phyloP scores from a whole-genome alignment of 2,797 vertebrate species.

The Ciconia nigra region DNA sequence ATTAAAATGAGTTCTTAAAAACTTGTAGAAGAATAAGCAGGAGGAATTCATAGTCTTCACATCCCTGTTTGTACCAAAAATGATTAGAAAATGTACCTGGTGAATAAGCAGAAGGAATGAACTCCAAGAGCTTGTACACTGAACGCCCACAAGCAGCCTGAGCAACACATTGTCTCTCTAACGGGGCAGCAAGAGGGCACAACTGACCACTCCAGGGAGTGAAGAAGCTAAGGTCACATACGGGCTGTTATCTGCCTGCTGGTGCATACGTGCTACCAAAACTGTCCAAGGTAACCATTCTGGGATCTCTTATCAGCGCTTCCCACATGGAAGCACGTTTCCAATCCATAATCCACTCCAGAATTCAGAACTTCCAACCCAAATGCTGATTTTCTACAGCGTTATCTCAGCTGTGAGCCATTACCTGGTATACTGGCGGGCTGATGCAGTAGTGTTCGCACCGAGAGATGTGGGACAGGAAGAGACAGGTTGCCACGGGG shows the following conservation, averaged over 20 bases:
- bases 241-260: not conserved
- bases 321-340: not conserved
- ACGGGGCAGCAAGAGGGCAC: not conserved
- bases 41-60: not conserved
- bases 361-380: slow-evolving; percentile 5
- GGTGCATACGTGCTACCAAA: not conserved
- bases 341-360: not conserved
- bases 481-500: slow-evolving; percentile 72
- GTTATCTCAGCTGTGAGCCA: not conserved
- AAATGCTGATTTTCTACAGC: not conserved
- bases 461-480: slow-evolving; percentile 66
- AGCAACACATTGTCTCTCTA: not conserved
- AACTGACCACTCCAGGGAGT: not conserved
- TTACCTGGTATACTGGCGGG: slow-evolving; percentile 68
- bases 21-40: not conserved
- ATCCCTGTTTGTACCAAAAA: not conserved
- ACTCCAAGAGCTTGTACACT: not conserved
- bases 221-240: not conserved
- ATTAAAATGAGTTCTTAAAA: not conserved
- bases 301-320: not conserved
- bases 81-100: not conserved
- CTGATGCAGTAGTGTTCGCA: slow-evolving; percentile 61
- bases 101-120: not conserved
- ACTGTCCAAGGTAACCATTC: not conserved
- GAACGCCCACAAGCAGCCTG: not conserved